Base-by-base conservation (phyloP, 2,113 vertebrate genomes). In the Kobus ellipsiprymnus region DNA sequence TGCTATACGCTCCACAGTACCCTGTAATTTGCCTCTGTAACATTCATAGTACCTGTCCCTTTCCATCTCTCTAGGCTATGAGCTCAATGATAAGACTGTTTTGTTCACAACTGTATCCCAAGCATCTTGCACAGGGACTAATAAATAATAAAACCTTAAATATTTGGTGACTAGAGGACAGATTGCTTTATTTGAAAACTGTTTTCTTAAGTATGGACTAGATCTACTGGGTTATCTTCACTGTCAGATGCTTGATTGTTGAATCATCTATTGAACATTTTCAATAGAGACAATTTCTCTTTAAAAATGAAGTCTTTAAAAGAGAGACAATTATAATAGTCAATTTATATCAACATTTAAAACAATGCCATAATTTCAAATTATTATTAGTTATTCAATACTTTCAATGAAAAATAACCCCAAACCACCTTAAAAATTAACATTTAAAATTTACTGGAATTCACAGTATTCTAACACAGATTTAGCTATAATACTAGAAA, bases 381-480 rank as follows among this genome's bases (percentile, higher is more conserved):
- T 95, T 89, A 92, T 27, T 64, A 90, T 78, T 94, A 91, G 36
- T 62, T 84, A 97, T 40, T 83, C 44, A 90, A 62, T 62, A 25
- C 50, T 91, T 86, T 48, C n/a, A 92, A 29, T 97, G n/a, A 91
- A 95, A 94, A 91, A 74, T 48, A 89, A 90, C 57, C 57, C 95
- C 92, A 95, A 92, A 94, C 3, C 4, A 82, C 36, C 60, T 94
- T 96, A 96, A 97, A 93, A 95, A 71, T 81, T 92, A 85, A 84
- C 29, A 27, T 55, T 93, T 46, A 85, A 90, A 91, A 90, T 81
- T 29, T 87, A 89, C 14, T 33, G 6, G n/a, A 91, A 95, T 52
- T n/a, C 94, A 94, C 23, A 83, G 19, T 91, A 96, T n/a, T 91
- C 40, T 93, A 88, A 97, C 59, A 94, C 19, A 96, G n/a, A 95